These are phyloP conservation scores for Pyrochroa serraticornis DNA, from an alignment of 2,888 invertebrate species.

Conservation along the genomic window DNA sequence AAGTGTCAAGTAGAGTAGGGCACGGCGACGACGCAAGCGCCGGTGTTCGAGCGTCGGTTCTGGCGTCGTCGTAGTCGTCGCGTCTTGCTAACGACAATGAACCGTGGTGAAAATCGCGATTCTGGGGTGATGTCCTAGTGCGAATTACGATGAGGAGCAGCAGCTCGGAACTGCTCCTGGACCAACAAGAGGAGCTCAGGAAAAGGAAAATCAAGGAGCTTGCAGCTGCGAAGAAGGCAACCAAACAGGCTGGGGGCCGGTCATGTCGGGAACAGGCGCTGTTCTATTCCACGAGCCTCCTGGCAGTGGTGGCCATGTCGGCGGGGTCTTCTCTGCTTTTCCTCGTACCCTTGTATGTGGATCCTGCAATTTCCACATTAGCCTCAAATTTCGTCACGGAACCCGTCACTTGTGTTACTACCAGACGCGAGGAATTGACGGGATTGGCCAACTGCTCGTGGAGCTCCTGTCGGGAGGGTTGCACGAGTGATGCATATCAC, in stretches of 20 bases:
- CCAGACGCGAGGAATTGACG: conserved; percentile 71
- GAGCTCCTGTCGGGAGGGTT: conserved; percentile 82
- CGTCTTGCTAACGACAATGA: conserved; percentile 31
- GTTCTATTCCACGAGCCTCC: conserved; percentile 73
- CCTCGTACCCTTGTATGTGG: conserved; percentile 75
- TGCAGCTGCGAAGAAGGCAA: conserved; percentile 56
- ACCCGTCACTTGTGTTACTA: conserved; percentile 76
- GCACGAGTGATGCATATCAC: conserved; percentile 76
- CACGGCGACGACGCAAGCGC: conserved; percentile 31
- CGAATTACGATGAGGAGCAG: conserved; percentile 69
- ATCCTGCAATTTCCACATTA: conserved; percentile 69
- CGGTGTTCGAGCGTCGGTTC: conserved; percentile 22
- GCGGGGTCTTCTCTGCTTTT: conserved; percentile 75
- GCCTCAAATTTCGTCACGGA: conserved; percentile 77
- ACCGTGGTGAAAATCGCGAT: conserved; percentile 29
- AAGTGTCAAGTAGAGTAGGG: conserved; percentile 37
- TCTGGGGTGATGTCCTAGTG: conserved; percentile 51
- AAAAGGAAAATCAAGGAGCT: conserved; percentile 66
- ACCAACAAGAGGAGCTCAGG: conserved; percentile 73
- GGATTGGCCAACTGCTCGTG: conserved; percentile 81
- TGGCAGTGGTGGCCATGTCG: conserved; percentile 73
- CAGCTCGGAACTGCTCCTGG: conserved; percentile 79
- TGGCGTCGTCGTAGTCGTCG: conserved; percentile 31
- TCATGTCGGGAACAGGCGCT: conserved; percentile 71
- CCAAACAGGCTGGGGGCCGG: conserved; percentile 59